Percentiles rank a stretch among this genome's conserved stretches.
Evolutionary conservation across 37 sponge, comb jelly and placozoan genomes (phyloP).

Genomic region (Ianthella basta): DNA sequence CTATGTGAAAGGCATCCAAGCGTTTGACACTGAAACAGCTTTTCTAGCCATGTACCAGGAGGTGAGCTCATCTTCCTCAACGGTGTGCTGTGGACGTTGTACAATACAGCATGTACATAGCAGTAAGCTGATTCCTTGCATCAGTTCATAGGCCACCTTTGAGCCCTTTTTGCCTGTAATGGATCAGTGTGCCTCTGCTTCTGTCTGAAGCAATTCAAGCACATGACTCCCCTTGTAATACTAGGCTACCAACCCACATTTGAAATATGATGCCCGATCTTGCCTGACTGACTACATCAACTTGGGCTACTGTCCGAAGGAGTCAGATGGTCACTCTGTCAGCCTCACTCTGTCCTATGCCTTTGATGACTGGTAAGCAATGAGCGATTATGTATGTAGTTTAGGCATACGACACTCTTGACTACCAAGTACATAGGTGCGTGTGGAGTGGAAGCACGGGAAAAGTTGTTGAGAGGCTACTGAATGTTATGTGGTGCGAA

Average conservation of each 20-base stretch:
- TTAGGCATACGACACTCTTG: too few relatives aligned
- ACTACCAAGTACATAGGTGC: not conserved
- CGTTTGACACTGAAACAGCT: conserved; percentile 37
- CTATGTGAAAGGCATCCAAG: conserved; percentile 26
- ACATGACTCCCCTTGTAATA: too few relatives aligned
- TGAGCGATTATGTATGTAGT: not conserved
- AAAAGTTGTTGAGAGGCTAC: too few relatives aligned
- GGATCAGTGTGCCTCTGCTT: too few relatives aligned
- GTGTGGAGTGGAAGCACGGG: not conserved
- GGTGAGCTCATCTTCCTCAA: conserved; percentile 1
- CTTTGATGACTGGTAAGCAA: conserved; percentile 64
- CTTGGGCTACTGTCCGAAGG: conserved; percentile 49
- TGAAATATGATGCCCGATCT: conserved; percentile 38
- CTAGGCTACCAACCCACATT: conserved; percentile 34
- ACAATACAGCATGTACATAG: too few relatives aligned
- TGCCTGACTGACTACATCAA: conserved; percentile 46
- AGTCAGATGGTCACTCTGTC: conserved; percentile 34
- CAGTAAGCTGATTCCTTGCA: too few relatives aligned
- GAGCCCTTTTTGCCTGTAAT: too few relatives aligned
- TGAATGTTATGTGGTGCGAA: too few relatives aligned
- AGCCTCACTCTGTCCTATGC: conserved; percentile 62
- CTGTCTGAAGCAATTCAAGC: too few relatives aligned
- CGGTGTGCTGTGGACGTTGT: not conserved
- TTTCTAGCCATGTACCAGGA: conserved; percentile 45
- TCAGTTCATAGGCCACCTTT: too few relatives aligned